phyloP scores from a whole-genome alignment of 2,888 invertebrate genomes.

The Aleiodes testaceus region DNA sequence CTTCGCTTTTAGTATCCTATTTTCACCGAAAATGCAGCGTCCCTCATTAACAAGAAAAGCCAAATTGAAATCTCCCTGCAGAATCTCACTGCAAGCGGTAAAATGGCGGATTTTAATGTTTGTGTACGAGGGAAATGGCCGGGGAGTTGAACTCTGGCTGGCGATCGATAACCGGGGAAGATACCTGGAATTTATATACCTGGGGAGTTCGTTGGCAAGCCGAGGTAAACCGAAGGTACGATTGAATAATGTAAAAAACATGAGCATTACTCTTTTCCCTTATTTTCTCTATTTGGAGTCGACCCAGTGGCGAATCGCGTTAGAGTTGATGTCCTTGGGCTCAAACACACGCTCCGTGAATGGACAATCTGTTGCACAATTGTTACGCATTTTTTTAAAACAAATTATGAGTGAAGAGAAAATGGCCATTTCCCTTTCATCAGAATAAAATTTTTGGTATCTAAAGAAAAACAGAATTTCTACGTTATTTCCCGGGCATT shows the following conservation, averaged over 20 bases:
- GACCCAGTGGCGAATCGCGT: slow-evolving; percentile 44
- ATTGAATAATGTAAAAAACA: neutral
- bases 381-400: neutral
- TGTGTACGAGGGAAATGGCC: slow-evolving; percentile 9
- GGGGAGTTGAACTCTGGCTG: slow-evolving; percentile 32
- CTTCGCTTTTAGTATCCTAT: neutral
- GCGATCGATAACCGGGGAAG: slow-evolving; percentile 37
- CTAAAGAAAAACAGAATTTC: slow-evolving; percentile 18
- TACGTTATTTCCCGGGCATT: slow-evolving; percentile 58
- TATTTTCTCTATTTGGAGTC: slow-evolving; percentile 52
- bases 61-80: neutral
- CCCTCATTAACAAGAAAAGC: slow-evolving; percentile 5
- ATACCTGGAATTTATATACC: slow-evolving; percentile 26
- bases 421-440: no score
- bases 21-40: slow-evolving; percentile 25
- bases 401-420: no score
- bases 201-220: slow-evolving; percentile 38
- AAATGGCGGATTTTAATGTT: slow-evolving; percentile 18
- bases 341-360: slow-evolving; percentile 50
- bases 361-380: slow-evolving; percentile 41
- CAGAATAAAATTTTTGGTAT: no score
- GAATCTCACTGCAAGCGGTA: slow-evolving; percentile 4
- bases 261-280: neutral
- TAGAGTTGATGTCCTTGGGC: slow-evolving; percentile 57
- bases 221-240: slow-evolving; percentile 28